A percentile compares a stretch with the other conserved stretches of the same genome.
Evolutionary conservation across 2,113 vertebrate species (phyloP).

Genomic region (Cairina moschata): DNA sequence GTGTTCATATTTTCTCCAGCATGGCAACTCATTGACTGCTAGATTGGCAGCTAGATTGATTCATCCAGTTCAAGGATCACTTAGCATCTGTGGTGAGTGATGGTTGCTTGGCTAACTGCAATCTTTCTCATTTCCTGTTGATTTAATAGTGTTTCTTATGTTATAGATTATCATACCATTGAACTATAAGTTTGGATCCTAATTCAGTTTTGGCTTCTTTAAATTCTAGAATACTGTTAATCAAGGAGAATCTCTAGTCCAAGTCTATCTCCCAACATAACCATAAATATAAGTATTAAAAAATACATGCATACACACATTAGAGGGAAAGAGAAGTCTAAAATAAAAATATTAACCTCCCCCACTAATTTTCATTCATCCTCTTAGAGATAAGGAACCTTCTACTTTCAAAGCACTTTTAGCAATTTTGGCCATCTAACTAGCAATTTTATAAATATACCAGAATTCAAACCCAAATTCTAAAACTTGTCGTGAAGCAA

Average conservation of each 20-base stretch:
- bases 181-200: conserved; percentile 46
- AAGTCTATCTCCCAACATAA: not conserved
- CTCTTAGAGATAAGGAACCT: not conserved
- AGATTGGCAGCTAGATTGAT: conserved; percentile 59
- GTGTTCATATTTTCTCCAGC: conserved; percentile 45
- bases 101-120: conserved; percentile 39
- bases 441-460: not conserved
- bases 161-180: conserved; percentile 56
- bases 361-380: not conserved
- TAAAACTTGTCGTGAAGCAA: not conserved
- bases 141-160: conserved; percentile 64
- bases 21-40: conserved; percentile 53
- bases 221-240: conserved; percentile 7
- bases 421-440: not conserved
- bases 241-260: not conserved
- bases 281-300: not conserved
- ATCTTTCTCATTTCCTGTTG: conserved; percentile 60
- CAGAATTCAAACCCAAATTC: not conserved
- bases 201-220: conserved; percentile 13
- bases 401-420: not conserved
- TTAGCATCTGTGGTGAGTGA: conserved; percentile 47
- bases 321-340: not conserved
- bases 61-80: conserved; percentile 59
- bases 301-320: not conserved
- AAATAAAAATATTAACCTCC: not conserved